These are phyloP conservation scores for Atta texana DNA, from an alignment of 1,140 invertebrate species.

Conservation along the genomic window DNA sequence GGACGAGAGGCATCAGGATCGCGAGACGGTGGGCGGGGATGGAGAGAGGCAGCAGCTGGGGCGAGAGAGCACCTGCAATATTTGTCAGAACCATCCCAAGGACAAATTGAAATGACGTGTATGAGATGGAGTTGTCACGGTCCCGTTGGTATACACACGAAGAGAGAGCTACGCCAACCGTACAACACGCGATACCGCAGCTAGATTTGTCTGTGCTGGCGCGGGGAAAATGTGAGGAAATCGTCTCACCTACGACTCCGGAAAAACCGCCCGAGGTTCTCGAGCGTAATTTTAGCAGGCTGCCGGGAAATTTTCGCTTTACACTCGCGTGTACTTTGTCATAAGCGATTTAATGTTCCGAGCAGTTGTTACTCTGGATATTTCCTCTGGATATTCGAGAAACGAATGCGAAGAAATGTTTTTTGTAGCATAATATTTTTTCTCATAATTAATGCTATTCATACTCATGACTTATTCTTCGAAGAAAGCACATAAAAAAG, in stretches of 20 bases:
- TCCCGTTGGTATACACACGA: constrained; percentile 26
- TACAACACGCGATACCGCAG: constrained; percentile 43
- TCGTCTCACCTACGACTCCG: constrained; percentile 51
- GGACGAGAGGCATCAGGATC: constrained; percentile 40
- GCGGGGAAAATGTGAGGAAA: constrained; percentile 49
- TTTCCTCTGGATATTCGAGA: neutral
- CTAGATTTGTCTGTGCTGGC: constrained; percentile 54
- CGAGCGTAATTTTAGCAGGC: constrained; percentile 51
- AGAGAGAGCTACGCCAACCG: neutral
- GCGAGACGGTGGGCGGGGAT: neutral
- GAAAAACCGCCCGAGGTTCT: constrained; percentile 40
- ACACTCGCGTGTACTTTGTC: constrained; percentile 45
- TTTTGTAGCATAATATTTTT: neutral
- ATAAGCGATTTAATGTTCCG: constrained; percentile 25
- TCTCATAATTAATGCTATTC: neutral
- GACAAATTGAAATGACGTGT: constrained; percentile 81
- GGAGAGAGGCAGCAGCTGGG: constrained; percentile 26
- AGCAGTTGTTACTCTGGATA: constrained; percentile 30
- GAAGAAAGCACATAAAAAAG: neutral
- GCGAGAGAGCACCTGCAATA: constrained; percentile 74
- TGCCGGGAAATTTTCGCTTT: constrained; percentile 41
- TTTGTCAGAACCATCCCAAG: constrained; percentile 77
- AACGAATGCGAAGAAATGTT: neutral
- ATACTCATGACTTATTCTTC: neutral
- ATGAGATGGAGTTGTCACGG: constrained; percentile 76